Conservation (phyloP, 2,113 vertebrate species). For the Gasterosteus aculeatus region DNA sequence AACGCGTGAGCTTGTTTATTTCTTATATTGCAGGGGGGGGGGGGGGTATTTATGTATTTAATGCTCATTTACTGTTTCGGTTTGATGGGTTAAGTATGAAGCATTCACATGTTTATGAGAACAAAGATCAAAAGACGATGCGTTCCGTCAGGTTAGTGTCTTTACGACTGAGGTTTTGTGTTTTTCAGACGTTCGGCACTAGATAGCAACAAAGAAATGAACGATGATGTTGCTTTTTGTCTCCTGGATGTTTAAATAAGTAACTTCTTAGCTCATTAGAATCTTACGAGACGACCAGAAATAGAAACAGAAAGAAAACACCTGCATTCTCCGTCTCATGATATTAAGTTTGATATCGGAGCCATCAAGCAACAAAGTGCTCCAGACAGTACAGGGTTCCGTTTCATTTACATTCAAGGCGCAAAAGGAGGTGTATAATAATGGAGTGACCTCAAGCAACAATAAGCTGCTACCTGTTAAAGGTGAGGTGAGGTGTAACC, state of each 20-base stretch:
- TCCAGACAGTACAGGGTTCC: neutral
- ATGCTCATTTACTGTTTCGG: neutral
- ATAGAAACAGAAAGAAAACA: neutral
- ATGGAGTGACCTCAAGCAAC: constrained; percentile 12
- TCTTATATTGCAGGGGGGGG: neutral
- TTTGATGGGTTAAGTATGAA: neutral
- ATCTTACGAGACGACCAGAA: neutral
- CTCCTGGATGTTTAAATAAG: neutral
- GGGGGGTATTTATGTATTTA: neutral
- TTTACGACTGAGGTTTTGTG: neutral
- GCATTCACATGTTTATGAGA: neutral
- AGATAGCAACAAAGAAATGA: neutral
- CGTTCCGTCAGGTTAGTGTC: neutral
- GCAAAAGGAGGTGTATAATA: neutral
- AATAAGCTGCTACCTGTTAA: constrained; percentile 5
- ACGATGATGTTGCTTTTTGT: neutral
- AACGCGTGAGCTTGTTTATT: neutral
- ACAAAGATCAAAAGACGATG: neutral
- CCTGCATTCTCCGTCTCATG: neutral
- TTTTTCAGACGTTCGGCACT: neutral
- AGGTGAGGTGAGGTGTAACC: constrained; percentile 37
- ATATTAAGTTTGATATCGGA: neutral
- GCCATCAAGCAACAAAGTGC: neutral
- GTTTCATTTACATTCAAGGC: neutral
- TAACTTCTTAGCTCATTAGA: neutral